Evolutionary conservation across 2,888 invertebrate genomes (phyloP), one percentile per base, ranked within the genome.

Genomic region (Drosophila tanythrix): DNA sequence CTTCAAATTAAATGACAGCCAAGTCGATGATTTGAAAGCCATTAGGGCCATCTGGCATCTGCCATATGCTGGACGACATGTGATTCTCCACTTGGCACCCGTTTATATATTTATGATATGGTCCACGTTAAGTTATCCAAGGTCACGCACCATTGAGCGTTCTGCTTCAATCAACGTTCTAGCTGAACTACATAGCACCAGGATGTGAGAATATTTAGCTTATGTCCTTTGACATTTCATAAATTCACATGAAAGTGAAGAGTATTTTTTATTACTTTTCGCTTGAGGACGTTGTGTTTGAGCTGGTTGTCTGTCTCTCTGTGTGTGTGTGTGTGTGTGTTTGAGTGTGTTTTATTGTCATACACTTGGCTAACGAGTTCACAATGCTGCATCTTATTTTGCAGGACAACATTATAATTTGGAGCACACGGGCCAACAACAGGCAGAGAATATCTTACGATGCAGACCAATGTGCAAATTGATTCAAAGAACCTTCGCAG

Each of bases 381-480:
- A 60, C 35, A 46, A 36, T 27, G 29, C 43, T 57, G 35, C 25
- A 74, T 74, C 29, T 48, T 65, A 33, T 63, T 67, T 74, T 62
- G 46, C 72, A 71, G 66, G 13, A 18, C 51, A 56, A 15, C 43
- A 21, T 27, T n/a, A 27, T 36, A 33, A 46, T 46, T 46, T 25
- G 46, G 10, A 46, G 15, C 46, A 46, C 4, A 8, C 4, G 8
- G 25, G 46, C 11, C 13, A 27, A 4, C n/a, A 38, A 31, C 36
- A 27, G 33, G 15, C 38, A 21, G 15, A 53, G 33, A 60, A 21
- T 50, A 21, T 50, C 27, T 11, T 83, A 91, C 70, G 78, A 96
- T 96, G 96, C 96, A 96, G 94, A 96, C 96, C 43, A 96, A 96
- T 93, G 96, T 96, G 82, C 96, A 96, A 93, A 96, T 96, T 64